Percentiles rank a stretch among this genome's conserved stretches.
Conservation (phyloP, 2,113 vertebrate genomes). For the Lonchura striata region DNA sequence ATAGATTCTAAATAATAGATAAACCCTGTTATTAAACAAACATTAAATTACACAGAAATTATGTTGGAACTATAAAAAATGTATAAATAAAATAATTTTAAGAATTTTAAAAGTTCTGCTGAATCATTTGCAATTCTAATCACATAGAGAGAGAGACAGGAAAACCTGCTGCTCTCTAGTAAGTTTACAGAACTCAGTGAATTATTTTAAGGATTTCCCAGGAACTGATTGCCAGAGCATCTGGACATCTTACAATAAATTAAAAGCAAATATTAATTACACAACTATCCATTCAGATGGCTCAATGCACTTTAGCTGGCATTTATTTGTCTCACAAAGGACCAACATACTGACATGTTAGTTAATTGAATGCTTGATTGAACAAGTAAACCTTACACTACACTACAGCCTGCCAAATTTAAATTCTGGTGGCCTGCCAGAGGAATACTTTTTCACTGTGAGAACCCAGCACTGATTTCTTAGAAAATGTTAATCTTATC, state of each 20-base stretch:
- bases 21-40: not conserved
- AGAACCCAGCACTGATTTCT: not conserved
- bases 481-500: not conserved
- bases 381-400: slow-evolving; percentile 50
- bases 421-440: slow-evolving; percentile 37
- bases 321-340: slow-evolving; percentile 63
- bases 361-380: slow-evolving; percentile 66
- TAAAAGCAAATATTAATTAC: slow-evolving; percentile 71
- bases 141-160: not conserved
- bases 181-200: slow-evolving; percentile 21
- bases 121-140: not conserved
- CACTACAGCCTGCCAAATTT: slow-evolving; percentile 42
- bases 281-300: not conserved
- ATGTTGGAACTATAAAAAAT: not conserved
- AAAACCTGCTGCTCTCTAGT: not conserved
- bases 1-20: not conserved
- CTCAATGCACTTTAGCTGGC: slow-evolving; percentile 40
- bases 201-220: slow-evolving; percentile 26
- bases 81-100: not conserved
- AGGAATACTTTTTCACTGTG: slow-evolving; percentile 3
- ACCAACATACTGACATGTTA: slow-evolving; percentile 37
- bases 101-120: not conserved
- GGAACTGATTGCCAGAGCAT: slow-evolving; percentile 14
- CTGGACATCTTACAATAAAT: slow-evolving; percentile 44
- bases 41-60: not conserved